Conservation (phyloP, 1,140 invertebrate species). For the Drosophila takahashii region DNA sequence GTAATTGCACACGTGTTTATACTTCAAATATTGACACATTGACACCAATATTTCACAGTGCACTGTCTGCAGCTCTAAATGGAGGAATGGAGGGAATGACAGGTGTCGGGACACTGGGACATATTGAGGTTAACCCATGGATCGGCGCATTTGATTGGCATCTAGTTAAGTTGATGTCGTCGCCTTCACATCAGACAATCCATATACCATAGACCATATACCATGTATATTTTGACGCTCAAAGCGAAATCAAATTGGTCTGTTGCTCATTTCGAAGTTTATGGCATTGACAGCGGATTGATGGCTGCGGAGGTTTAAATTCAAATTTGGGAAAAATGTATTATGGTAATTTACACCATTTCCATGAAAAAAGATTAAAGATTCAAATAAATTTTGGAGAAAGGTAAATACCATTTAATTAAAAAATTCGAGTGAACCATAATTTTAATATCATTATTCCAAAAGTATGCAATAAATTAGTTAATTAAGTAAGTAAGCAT, state of each 20-base stretch:
- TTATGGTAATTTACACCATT: background rate
- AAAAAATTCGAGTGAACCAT: too few species aligned
- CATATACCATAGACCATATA: too few species aligned
- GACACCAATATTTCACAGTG: constrained; percentile 68
- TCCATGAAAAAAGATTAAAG: background rate
- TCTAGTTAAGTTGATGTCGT: constrained; percentile 58
- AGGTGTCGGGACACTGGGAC: constrained; percentile 30
- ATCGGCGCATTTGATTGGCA: constrained; percentile 51
- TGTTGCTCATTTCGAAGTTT: constrained; percentile 14
- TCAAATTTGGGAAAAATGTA: background rate
- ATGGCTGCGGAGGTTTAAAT: background rate
- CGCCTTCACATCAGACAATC: constrained; percentile 1
- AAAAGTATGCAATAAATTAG: too few species aligned
- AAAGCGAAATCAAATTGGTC: constrained; percentile 23
- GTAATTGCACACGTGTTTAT: constrained; percentile 80
- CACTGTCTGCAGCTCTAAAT: constrained; percentile 38
- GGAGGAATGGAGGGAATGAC: constrained; percentile 31
- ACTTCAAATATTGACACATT: constrained; percentile 77
- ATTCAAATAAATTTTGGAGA: background rate
- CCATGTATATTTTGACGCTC: background rate
- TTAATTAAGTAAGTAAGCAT: too few species aligned
- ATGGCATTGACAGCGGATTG: constrained; percentile 7
- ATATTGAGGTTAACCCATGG: constrained; percentile 61
- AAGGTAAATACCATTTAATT: background rate
- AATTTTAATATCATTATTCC: too few species aligned